A percentile compares a stretch with the other conserved stretches of the same genome.
Evolutionary conservation across 2,888 invertebrate genomes (phyloP).

Genomic region (Neelides folsomi): DNA sequence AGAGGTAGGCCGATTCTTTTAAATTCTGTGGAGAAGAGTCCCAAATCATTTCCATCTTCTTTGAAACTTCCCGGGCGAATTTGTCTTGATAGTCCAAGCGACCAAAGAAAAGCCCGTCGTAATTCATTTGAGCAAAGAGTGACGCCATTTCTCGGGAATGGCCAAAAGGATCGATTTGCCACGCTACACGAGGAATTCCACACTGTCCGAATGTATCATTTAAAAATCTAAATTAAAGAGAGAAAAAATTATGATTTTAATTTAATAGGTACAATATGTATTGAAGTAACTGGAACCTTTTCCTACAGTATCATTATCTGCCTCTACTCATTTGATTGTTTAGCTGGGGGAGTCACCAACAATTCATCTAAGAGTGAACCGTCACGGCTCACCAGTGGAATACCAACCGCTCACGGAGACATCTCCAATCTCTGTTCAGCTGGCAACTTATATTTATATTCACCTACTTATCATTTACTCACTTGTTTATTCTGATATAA

Average conservation of each 20-base stretch:
- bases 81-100: slow-evolving; percentile 79
- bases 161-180: slow-evolving; percentile 82
- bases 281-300: too few relatives aligned
- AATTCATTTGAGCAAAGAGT: slow-evolving; percentile 67
- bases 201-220: slow-evolving; percentile 59
- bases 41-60: slow-evolving; percentile 75
- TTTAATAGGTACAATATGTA: background rate
- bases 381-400: too few relatives aligned
- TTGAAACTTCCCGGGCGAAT: slow-evolving; percentile 36
- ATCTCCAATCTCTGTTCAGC: too few relatives aligned
- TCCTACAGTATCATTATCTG: too few relatives aligned
- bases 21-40: slow-evolving; percentile 48
- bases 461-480: too few relatives aligned
- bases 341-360: too few relatives aligned
- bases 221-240: slow-evolving; percentile 40
- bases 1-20: slow-evolving; percentile 52
- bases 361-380: too few relatives aligned
- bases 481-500: too few relatives aligned
- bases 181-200: slow-evolving; percentile 59
- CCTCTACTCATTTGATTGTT: too few relatives aligned
- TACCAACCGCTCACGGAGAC: too few relatives aligned
- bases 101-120: slow-evolving; percentile 74
- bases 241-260: too few relatives aligned
- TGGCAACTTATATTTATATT: too few relatives aligned
- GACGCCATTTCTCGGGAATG: slow-evolving; percentile 60